phyloP scores from a whole-genome alignment of 2,888 invertebrate species.

The Ecdyonurus torrentis region DNA sequence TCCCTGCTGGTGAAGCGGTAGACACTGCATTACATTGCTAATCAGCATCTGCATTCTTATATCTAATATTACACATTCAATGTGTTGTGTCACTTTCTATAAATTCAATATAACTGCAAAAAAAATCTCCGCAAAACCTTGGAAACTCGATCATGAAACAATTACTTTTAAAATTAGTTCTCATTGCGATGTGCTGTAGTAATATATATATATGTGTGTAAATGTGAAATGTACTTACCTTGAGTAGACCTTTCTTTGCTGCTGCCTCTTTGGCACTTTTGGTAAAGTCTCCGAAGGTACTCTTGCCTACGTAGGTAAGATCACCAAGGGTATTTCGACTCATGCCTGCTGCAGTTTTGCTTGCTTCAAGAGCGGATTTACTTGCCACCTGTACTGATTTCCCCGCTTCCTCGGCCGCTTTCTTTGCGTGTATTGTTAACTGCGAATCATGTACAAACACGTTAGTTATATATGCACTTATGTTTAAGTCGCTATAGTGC shows the following conservation, averaged over 20 bases:
- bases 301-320: slow-evolving; percentile 76
- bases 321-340: slow-evolving; percentile 80
- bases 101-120: neutral
- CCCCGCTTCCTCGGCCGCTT: slow-evolving; percentile 65
- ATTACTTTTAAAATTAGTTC: no score
- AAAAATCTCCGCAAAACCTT: no score
- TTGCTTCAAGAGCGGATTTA: slow-evolving; percentile 68
- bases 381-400: slow-evolving; percentile 72
- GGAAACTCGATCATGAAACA: no score
- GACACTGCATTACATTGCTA: neutral
- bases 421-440: slow-evolving; percentile 76
- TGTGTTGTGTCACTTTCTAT: no score
- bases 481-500: no score
- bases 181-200: no score
- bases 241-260: slow-evolving; percentile 66
- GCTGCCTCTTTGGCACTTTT: slow-evolving; percentile 83
- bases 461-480: neutral
- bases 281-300: slow-evolving; percentile 73
- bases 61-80: no score
- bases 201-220: no score
- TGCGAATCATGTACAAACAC: slow-evolving; percentile 21
- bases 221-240: slow-evolving; percentile 30
- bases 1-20: neutral
- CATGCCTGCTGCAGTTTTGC: slow-evolving; percentile 73
- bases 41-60: no score